A percentile compares a stretch with the other conserved stretches of the same genome.
phyloP scores from a whole-genome alignment of 2,113 vertebrate genomes.

The Nyctereutes procyonoides region DNA sequence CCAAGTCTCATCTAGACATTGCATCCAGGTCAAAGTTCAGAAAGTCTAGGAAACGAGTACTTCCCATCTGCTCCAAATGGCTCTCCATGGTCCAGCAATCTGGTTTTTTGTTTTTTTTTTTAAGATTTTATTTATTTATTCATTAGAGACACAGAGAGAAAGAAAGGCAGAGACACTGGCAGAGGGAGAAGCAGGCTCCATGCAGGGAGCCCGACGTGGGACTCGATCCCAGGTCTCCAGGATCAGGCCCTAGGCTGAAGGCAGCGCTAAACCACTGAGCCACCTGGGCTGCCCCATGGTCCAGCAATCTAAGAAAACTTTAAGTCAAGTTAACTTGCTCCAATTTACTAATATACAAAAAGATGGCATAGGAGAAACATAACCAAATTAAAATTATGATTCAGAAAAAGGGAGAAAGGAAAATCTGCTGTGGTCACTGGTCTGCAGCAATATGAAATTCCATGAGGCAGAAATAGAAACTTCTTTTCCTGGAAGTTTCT shows the following conservation, averaged over 20 bases:
- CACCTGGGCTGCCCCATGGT: too few species aligned
- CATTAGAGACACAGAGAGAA: too few species aligned
- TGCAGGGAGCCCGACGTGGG: too few species aligned
- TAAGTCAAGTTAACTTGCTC: neutral
- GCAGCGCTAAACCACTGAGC: too few species aligned
- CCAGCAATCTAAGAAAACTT: neutral
- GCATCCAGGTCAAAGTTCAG: neutral
- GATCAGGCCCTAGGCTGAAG: too few species aligned
- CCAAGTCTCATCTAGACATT: neutral
- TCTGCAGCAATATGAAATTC: neutral
- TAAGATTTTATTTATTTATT: too few species aligned
- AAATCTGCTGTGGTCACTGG: neutral
- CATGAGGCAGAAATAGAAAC: neutral
- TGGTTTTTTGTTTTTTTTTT: neutral
- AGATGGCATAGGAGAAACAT: neutral
- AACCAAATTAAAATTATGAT: neutral
- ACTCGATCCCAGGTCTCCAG: too few species aligned
- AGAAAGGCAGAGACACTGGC: too few species aligned
- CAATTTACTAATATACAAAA: neutral
- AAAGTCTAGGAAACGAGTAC: neutral
- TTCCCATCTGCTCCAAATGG: neutral
- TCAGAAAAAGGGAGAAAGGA: neutral
- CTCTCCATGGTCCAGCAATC: neutral
- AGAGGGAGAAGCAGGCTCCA: too few species aligned
- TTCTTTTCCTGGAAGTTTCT: neutral